These are phyloP conservation scores for Protonibea diacanthus DNA, from an alignment of 2,797 vertebrate species.

Conservation along the genomic window DNA sequence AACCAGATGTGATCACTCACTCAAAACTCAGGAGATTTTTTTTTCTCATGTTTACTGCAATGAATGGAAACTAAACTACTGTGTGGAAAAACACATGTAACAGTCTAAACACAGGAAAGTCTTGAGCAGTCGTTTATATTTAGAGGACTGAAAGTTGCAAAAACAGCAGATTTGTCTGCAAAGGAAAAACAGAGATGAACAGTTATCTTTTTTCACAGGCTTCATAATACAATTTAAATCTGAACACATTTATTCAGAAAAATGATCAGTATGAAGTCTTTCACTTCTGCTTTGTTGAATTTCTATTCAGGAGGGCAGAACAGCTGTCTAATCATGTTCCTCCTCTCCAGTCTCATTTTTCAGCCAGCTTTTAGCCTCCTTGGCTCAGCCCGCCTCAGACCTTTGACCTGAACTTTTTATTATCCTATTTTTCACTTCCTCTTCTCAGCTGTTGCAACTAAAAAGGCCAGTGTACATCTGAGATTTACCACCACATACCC, in stretches of 20 bases:
- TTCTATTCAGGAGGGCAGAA: neutral
- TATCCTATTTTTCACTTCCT: neutral
- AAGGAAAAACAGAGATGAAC: neutral
- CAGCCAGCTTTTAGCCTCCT: neutral
- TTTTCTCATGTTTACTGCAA: conserved; percentile 1
- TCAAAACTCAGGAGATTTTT: neutral
- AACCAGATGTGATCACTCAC: neutral
- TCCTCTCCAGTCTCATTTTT: neutral
- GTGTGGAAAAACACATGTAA: conserved; percentile 17
- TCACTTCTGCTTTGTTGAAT: neutral
- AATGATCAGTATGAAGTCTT: neutral
- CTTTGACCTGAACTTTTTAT: conserved; percentile 21
- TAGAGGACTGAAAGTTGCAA: neutral
- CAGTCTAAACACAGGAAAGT: conserved; percentile 11
- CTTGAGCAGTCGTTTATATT: neutral
- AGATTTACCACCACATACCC: neutral
- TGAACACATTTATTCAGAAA: neutral
- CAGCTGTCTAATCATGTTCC: neutral
- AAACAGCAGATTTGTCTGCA: conserved; percentile 11
- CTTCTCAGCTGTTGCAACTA: neutral
- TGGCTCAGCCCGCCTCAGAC: neutral
- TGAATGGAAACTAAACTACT: conserved; percentile 31
- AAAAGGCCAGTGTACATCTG: neutral
- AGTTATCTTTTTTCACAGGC: neutral
- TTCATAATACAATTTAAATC: neutral